These are phyloP conservation scores for Alosa sapidissima DNA, from an alignment of 2,797 vertebrate genomes.

Conservation along the genomic window DNA sequence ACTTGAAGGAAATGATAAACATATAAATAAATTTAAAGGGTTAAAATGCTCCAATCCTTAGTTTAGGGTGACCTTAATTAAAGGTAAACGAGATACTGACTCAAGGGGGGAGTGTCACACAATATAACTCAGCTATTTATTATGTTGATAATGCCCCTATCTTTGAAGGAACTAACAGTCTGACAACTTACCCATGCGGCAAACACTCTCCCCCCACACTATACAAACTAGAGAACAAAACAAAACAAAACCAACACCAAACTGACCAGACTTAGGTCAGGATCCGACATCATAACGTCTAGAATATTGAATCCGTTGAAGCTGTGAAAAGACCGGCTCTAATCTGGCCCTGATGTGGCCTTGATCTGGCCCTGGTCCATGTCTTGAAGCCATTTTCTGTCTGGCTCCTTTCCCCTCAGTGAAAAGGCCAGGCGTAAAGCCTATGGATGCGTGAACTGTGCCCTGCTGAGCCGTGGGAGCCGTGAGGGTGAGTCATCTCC, in stretches of 20 bases:
- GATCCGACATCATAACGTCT: not conserved
- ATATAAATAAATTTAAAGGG: too few relatives aligned
- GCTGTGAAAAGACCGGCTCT: too few relatives aligned
- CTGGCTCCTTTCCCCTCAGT: not conserved
- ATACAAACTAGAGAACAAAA: not conserved
- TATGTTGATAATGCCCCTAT: too few relatives aligned
- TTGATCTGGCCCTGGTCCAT: not conserved
- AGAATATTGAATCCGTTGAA: not conserved
- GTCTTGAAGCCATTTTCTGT: not conserved
- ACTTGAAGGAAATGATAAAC: too few relatives aligned
- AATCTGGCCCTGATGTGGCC: too few relatives aligned
- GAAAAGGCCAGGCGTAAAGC: not conserved
- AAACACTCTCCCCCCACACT: not conserved
- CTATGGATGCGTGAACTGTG: conserved; percentile 12
- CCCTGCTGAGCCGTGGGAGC: not conserved
- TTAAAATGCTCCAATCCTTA: too few relatives aligned
- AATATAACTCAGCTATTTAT: too few relatives aligned
- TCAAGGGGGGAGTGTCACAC: too few relatives aligned
- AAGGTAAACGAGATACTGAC: too few relatives aligned
- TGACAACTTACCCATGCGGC: too few relatives aligned
- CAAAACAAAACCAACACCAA: not conserved
- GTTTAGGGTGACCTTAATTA: too few relatives aligned
- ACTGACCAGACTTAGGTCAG: not conserved
- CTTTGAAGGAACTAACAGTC: too few relatives aligned
- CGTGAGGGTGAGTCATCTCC: not conserved